phyloP scores from a whole-genome alignment of 2,113 vertebrate genomes.

The Chionis minor region DNA sequence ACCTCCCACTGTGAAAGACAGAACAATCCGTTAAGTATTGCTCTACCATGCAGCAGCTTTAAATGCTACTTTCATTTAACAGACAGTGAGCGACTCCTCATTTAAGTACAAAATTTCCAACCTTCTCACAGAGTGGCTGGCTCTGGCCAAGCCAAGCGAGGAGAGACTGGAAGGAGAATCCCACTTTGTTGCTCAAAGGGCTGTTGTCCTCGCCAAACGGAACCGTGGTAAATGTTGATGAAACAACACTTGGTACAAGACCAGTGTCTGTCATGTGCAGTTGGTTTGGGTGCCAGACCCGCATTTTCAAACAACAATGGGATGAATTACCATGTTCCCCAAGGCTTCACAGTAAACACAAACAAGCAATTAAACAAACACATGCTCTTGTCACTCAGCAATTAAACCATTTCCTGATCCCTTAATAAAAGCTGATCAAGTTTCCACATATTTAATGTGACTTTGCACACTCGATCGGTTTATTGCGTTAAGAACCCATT shows the following conservation, averaged over 20 bases:
- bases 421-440: slow-evolving; percentile 12
- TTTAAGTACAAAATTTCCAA: background rate
- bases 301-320: slow-evolving; percentile 27
- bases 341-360: slow-evolving; percentile 33
- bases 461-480: background rate
- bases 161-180: background rate
- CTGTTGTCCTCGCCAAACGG: background rate
- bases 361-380: slow-evolving; percentile 53
- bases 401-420: slow-evolving; percentile 21
- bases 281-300: slow-evolving; percentile 17
- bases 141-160: background rate
- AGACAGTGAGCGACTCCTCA: background rate
- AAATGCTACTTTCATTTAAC: background rate
- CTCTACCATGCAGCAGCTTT: background rate
- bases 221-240: background rate
- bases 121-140: background rate
- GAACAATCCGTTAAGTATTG: background rate
- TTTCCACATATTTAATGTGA: slow-evolving; percentile 27
- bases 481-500: background rate
- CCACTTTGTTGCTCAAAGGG: background rate
- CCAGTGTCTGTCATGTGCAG: background rate
- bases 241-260: background rate
- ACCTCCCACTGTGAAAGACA: slow-evolving; percentile 19
- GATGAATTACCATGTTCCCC: background rate
- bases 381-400: slow-evolving; percentile 33